These are phyloP conservation scores for Cylloceria caligata DNA, from an alignment of 2,888 invertebrate genomes.

Conservation along the genomic window DNA sequence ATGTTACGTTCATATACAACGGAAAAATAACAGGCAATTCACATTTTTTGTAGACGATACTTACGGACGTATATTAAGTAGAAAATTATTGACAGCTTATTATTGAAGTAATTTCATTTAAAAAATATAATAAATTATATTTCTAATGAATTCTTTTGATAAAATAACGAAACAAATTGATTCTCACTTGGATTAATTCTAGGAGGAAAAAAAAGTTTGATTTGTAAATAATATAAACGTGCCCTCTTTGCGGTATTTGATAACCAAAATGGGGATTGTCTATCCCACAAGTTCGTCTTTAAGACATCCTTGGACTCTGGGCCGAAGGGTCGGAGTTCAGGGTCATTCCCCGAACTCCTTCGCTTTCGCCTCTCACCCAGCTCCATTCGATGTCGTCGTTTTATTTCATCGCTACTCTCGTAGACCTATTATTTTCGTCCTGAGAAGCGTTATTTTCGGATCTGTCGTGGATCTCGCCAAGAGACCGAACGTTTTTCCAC, in stretches of 20 bases:
- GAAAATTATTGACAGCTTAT: background rate
- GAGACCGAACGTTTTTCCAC: constrained; percentile 5
- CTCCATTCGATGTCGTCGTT: constrained; percentile 19
- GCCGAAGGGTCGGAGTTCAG: constrained; percentile 73
- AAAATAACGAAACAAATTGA: too few species aligned
- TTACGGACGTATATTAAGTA: background rate
- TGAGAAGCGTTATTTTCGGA: constrained; percentile 28
- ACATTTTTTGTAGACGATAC: background rate
- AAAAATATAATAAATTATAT: too few species aligned
- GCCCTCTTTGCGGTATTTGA: background rate
- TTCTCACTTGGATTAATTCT: too few species aligned
- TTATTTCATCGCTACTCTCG: constrained; percentile 55
- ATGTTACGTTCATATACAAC: constrained; percentile 28
- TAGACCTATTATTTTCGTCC: constrained; percentile 31
- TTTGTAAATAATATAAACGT: too few species aligned
- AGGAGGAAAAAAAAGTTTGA: constrained; percentile 27
- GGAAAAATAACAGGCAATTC: constrained; percentile 8
- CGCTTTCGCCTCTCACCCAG: constrained; percentile 60
- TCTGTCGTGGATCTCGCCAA: background rate
- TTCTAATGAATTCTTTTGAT: too few species aligned
- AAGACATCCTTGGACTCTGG: constrained; percentile 76
- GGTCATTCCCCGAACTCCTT: constrained; percentile 73
- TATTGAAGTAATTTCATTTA: background rate
- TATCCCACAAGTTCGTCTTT: constrained; percentile 77
- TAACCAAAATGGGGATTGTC: constrained; percentile 49